phyloP scores from a whole-genome alignment of 2,113 vertebrate species.

The Ptyas mucosa region DNA sequence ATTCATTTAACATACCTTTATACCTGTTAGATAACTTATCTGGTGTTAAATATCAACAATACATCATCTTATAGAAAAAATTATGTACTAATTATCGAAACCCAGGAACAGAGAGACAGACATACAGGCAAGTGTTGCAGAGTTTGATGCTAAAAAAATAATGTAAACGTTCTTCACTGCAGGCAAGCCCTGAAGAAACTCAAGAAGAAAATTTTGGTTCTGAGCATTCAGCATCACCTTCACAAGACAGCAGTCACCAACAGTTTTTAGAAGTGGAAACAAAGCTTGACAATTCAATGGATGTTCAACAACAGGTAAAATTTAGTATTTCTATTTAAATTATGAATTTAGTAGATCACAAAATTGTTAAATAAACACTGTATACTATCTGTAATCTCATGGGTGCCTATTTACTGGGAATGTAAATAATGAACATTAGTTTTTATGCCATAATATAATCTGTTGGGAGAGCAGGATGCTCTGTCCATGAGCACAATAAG shows the following conservation, averaged over 20 bases:
- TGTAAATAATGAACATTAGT: background rate
- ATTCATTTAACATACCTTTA: too few relatives aligned
- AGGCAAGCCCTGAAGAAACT: constrained; percentile 79
- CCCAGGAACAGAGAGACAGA: background rate
- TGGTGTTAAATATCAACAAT: too few relatives aligned
- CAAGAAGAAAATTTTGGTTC: constrained; percentile 89
- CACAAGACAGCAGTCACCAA: constrained; percentile 85
- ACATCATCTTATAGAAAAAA: too few relatives aligned
- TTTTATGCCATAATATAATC: background rate
- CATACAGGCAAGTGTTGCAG: background rate
- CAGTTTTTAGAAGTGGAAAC: constrained; percentile 84
- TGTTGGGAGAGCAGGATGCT: background rate
- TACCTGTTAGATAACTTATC: too few relatives aligned
- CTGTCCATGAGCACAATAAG: background rate
- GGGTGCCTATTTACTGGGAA: background rate
- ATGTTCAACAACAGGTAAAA: constrained; percentile 93
- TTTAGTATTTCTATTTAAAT: constrained; percentile 15
- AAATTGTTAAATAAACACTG: background rate
- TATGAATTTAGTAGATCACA: background rate
- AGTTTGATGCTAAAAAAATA: background rate
- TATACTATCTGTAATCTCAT: background rate
- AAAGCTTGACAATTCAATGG: constrained; percentile 90
- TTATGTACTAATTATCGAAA: background rate
- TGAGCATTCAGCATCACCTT: constrained; percentile 81
- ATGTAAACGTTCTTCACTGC: background rate